Percentiles rank a stretch among this genome's conserved stretches.
Evolutionary conservation across 2,888 invertebrate genomes (phyloP).

Genomic region (Sycophila texana): DNA sequence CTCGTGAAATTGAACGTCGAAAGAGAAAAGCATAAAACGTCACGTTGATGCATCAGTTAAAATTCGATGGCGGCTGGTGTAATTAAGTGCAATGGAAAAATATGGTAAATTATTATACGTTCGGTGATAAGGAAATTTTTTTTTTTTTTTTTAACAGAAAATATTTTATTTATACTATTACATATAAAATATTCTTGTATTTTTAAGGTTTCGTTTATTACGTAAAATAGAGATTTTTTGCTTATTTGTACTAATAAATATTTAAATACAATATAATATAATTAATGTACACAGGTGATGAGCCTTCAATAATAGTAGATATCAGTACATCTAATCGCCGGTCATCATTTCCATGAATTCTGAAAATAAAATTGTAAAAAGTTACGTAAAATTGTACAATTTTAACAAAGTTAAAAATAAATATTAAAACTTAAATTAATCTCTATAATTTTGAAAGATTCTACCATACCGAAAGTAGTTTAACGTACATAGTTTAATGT

Average conservation of each 20-base stretch:
- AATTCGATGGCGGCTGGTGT: too few species aligned
- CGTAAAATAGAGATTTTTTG: constrained; percentile 21
- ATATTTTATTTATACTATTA: constrained; percentile 1
- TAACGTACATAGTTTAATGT: too few species aligned
- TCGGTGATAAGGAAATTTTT: too few species aligned
- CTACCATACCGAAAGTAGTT: too few species aligned
- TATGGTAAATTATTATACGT: too few species aligned
- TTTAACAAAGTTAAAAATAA: neutral
- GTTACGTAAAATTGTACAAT: neutral
- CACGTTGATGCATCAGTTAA: too few species aligned
- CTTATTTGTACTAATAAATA: constrained; percentile 51
- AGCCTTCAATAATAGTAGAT: neutral
- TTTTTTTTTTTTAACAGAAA: neutral
- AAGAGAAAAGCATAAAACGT: too few species aligned
- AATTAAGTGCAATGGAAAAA: too few species aligned
- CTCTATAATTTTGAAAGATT: too few species aligned
- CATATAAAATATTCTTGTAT: constrained; percentile 5
- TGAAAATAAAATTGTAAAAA: constrained; percentile 75
- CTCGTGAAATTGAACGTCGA: too few species aligned
- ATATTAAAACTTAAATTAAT: neutral
- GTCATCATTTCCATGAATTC: constrained; percentile 91
- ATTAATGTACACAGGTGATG: constrained; percentile 28
- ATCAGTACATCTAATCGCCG: constrained; percentile 80
- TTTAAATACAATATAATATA: constrained; percentile 44
- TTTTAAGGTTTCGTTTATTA: constrained; percentile 38